A percentile compares a stretch with the other conserved stretches of the same genome.
Evolutionary conservation across 2,888 invertebrate species (phyloP).

Genomic region (Actias luna): DNA sequence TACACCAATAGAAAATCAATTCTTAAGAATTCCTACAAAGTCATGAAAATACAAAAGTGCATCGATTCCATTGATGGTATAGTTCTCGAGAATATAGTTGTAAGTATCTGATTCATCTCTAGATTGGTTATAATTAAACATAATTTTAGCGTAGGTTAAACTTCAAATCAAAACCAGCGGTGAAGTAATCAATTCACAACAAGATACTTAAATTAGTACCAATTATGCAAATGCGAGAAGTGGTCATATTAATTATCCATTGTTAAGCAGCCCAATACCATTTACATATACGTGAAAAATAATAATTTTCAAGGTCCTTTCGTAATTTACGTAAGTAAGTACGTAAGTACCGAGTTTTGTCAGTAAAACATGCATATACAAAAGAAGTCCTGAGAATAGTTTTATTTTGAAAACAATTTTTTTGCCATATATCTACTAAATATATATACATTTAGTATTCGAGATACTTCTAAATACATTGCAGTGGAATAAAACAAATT

Average conservation of each 20-base stretch:
- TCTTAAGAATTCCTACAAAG: neutral
- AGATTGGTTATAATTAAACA: conserved; percentile 8
- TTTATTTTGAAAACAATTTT: neutral
- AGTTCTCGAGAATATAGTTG: neutral
- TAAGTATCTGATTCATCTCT: conserved; percentile 2
- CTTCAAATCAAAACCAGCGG: conserved; percentile 16
- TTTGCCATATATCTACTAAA: neutral
- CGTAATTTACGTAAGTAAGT: neutral
- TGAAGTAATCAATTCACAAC: conserved; percentile 37
- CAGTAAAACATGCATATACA: neutral
- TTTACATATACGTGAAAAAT: neutral
- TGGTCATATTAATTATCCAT: conserved; percentile 35
- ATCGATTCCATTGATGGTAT: neutral
- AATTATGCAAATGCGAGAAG: conserved; percentile 50
- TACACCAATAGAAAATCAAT: neutral
- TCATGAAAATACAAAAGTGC: neutral
- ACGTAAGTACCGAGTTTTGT: neutral
- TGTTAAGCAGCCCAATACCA: conserved; percentile 7
- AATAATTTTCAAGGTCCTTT: neutral
- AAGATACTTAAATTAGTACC: conserved; percentile 43
- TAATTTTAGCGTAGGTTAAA: conserved; percentile 12
- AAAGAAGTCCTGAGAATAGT: neutral
- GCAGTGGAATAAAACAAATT: no score
- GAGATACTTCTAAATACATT: no score
- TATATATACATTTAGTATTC: neutral